Base-by-base conservation (phyloP, 1,140 invertebrate genomes). In the Vanessa tameamea region DNA sequence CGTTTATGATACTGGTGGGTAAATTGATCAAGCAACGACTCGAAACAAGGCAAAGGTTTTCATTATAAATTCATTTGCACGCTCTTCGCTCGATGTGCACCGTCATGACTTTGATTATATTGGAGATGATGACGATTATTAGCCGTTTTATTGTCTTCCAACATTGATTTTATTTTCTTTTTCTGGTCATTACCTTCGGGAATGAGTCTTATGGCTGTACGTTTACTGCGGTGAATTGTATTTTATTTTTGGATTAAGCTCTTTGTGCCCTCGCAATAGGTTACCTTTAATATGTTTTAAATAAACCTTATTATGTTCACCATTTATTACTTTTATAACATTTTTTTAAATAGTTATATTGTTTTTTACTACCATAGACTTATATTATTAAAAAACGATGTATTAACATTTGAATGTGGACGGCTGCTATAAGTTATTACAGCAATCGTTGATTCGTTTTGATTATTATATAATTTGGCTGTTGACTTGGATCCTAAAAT, bases 61-160 rank as follows among this genome's bases (percentile, higher is more conserved):
- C 86, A 90, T 90, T 90, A 90, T 89, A 89, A 88, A 89, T 89
- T 91, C 89, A 91, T 91, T 91, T 91, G 87, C 89, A 82, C 82
- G 80, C 78, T 77, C 73, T 71, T 79, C 82, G 81, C 78, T 69
- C 78, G 82, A 83, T 83, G 78, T 85, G 85, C 87, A 79, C 70
- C 80, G 86, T 89, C 88, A 89, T 88, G 87, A 87, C 83, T 88
- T 83, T 87, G 80, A 90, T 89, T 88, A 90, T 85, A 90, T 86
- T 83, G 80, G 68, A 79, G 79, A 77, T 80, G 85, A 85, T 84
- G 79, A 86, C 87, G 77, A 84, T 89, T 89, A 89, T 88, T 88
- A 86, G 81, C 81, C 81, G 80, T 87, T 87, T 86, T 86, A 87
- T 88, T 90, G 87, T 90, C 83, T 88, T 82, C 84, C 80, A 73